Percentiles rank a stretch among this genome's conserved stretches.
These are phyloP conservation scores for Lagopus muta DNA, from an alignment of 2,113 vertebrate genomes.

Conservation along the genomic window DNA sequence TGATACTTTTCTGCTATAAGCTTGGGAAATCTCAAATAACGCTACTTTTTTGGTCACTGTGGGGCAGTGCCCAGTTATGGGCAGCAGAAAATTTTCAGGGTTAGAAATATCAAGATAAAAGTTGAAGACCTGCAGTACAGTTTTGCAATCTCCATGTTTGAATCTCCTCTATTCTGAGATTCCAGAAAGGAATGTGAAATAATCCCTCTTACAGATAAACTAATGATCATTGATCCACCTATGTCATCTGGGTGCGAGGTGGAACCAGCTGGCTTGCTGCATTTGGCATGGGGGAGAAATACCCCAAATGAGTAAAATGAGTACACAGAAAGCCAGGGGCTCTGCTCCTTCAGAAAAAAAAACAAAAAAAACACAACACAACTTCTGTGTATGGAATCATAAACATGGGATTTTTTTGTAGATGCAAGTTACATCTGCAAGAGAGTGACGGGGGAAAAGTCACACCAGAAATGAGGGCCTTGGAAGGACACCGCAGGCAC, in stretches of 20 bases:
- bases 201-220: background rate
- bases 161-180: background rate
- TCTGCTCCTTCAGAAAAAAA: background rate
- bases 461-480: background rate
- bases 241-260: rapidly evolving
- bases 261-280: background rate
- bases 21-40: background rate
- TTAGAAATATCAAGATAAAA: background rate
- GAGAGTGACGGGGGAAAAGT: background rate
- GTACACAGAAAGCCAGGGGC: background rate
- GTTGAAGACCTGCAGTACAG: background rate
- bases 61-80: background rate
- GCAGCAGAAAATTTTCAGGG: background rate
- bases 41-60: background rate
- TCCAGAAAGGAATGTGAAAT: background rate
- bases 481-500: background rate
- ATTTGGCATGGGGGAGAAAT: background rate
- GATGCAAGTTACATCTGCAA: background rate
- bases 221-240: background rate
- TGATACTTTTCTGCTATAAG: background rate
- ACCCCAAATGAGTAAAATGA: background rate
- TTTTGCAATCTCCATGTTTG: background rate
- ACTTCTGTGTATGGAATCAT: background rate
- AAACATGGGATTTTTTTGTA: background rate
- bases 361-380: rapidly evolving